phyloP scores from a whole-genome alignment of 1,140 invertebrate species.

The Agrypnia vestita region DNA sequence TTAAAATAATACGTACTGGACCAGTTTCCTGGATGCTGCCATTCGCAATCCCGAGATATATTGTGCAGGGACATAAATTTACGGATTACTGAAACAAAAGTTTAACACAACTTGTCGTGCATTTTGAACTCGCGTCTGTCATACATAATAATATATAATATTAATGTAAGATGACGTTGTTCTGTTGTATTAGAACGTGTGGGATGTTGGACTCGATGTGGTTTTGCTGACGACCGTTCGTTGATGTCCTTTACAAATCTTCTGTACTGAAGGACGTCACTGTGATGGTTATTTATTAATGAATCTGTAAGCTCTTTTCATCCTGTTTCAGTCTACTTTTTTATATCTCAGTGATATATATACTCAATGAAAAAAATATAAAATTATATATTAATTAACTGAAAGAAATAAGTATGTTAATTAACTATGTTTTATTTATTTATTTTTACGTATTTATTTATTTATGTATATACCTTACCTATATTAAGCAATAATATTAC shows the following conservation, averaged over 20 bases:
- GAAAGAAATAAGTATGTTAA: no score
- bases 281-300: no score
- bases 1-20: conserved; percentile 9
- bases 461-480: no score
- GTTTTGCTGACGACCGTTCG: conserved; percentile 11
- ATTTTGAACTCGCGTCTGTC: conserved; percentile 7
- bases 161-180: conserved; percentile 22
- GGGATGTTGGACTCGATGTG: not conserved
- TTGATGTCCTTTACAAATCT: conserved; percentile 8
- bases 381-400: no score
- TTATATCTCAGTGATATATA: no score
- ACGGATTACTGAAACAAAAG: conserved; percentile 41
- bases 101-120: not conserved
- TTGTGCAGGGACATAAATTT: conserved; percentile 30
- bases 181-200: conserved; percentile 7
- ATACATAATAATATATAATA: conserved; percentile 21
- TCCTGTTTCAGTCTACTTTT: no score
- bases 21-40: conserved; percentile 1
- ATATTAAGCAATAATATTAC: no score
- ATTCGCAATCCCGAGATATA: not conserved
- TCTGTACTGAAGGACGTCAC: not conserved
- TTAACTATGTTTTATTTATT: no score
- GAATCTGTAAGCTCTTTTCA: no score
- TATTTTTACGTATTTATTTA: no score
- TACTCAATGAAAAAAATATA: no score